Conservation (phyloP, 2,113 vertebrate genomes). For the Tringa solitaria region DNA sequence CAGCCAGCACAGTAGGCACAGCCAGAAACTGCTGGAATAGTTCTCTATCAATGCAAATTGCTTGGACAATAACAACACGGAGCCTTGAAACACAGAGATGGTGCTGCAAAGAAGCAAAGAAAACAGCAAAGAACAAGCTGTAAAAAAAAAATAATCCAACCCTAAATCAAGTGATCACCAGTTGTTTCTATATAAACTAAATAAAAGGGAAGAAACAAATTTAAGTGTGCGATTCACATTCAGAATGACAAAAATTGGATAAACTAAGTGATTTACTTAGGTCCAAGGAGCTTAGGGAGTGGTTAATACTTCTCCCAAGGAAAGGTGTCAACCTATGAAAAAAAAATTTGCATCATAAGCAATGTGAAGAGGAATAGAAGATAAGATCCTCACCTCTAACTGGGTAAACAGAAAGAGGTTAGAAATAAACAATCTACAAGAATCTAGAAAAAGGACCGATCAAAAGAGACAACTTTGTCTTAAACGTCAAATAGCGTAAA, state of each 20-base stretch:
- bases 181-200: background rate
- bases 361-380: background rate
- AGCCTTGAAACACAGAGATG: background rate
- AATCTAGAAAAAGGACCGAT: background rate
- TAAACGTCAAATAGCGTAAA: background rate
- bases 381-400: background rate
- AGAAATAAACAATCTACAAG: background rate
- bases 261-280: background rate
- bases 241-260: background rate
- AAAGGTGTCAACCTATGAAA: background rate
- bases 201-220: background rate
- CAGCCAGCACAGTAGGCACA: background rate
- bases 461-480: background rate
- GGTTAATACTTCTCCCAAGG: background rate
- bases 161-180: background rate
- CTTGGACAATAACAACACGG: background rate
- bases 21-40: background rate
- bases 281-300: background rate
- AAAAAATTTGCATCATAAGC: background rate
- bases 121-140: background rate
- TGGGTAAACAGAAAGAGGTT: background rate
- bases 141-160: background rate
- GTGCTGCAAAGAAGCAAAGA: background rate
- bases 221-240: accelerated
- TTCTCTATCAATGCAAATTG: background rate